Percentiles rank a stretch among this genome's conserved stretches.
phyloP scores from a whole-genome alignment of 2,797 vertebrate genomes.

The Streptopelia turtur region DNA sequence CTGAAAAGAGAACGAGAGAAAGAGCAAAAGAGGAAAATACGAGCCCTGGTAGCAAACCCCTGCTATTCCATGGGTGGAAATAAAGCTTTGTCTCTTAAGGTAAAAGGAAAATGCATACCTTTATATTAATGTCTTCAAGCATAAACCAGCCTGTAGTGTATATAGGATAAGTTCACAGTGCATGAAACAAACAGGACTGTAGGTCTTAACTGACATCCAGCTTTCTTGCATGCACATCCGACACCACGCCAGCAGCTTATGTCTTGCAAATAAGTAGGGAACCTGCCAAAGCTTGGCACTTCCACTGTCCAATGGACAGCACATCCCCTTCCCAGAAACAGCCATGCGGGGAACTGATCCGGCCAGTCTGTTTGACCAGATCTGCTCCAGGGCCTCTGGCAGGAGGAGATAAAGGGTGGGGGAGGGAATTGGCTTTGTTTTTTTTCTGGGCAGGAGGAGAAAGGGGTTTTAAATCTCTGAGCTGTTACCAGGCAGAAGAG shows the following conservation, averaged over 20 bases:
- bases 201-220: slow-evolving; percentile 53
- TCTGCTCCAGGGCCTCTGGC: slow-evolving; percentile 28
- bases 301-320: slow-evolving; percentile 45
- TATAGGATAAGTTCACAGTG: slow-evolving; percentile 61
- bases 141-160: slow-evolving; percentile 51
- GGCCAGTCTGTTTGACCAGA: slow-evolving; percentile 29
- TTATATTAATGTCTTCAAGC: slow-evolving; percentile 27
- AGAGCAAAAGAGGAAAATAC: background rate
- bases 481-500: background rate
- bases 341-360: background rate
- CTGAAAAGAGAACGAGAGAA: background rate
- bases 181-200: slow-evolving; percentile 55
- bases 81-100: slow-evolving; percentile 27
- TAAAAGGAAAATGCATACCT: slow-evolving; percentile 11
- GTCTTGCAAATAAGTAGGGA: slow-evolving; percentile 58
- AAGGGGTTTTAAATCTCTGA: slow-evolving; percentile 23
- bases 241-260: slow-evolving; percentile 55
- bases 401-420: slow-evolving; percentile 16
- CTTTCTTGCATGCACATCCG: slow-evolving; percentile 54
- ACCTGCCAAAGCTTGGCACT: slow-evolving; percentile 47
- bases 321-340: slow-evolving; percentile 35
- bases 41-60: slow-evolving; percentile 17
- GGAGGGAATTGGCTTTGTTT: background rate
- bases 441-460: background rate
- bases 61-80: slow-evolving; percentile 14